Percentiles rank a stretch among this genome's conserved stretches.
phyloP scores from a whole-genome alignment of 2,888 invertebrate species.

The Rugalucina vietnamica region DNA sequence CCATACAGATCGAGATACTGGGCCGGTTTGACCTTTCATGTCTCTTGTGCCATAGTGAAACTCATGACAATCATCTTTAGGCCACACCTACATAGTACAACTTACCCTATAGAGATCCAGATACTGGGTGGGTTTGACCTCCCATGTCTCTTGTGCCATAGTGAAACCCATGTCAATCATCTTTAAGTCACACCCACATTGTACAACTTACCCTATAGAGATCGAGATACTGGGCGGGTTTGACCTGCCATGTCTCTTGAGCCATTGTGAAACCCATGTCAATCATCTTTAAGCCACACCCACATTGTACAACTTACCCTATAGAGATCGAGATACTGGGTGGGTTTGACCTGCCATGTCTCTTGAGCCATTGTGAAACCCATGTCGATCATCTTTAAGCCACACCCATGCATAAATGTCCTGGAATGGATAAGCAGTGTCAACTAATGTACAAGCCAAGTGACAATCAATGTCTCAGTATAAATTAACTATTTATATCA shows the following conservation, averaged over 20 bases:
- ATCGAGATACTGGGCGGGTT: not conserved
- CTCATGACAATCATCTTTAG: conserved; percentile 17
- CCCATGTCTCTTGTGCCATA: conserved; percentile 9
- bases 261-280: conserved; percentile 25
- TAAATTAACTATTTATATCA: not conserved
- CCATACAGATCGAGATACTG: conserved; percentile 8
- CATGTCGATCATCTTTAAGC: conserved; percentile 18
- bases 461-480: no score
- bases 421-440: not conserved
- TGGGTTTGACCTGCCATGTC: not conserved
- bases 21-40: not conserved
- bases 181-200: conserved; percentile 3
- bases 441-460: not conserved
- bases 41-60: conserved; percentile 24
- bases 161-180: conserved; percentile 29
- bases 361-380: conserved; percentile 29
- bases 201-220: conserved; percentile 16
- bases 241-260: conserved; percentile 5
- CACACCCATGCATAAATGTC: conserved; percentile 23
- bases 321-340: conserved; percentile 3
- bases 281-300: conserved; percentile 20
- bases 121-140: not conserved
- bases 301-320: conserved; percentile 14
- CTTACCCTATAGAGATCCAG: conserved; percentile 24
- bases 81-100: not conserved